Base-by-base conservation (phyloP, 30 jellyfish, hydroid and myxozoan species). In the Cassiopea xamachana region DNA sequence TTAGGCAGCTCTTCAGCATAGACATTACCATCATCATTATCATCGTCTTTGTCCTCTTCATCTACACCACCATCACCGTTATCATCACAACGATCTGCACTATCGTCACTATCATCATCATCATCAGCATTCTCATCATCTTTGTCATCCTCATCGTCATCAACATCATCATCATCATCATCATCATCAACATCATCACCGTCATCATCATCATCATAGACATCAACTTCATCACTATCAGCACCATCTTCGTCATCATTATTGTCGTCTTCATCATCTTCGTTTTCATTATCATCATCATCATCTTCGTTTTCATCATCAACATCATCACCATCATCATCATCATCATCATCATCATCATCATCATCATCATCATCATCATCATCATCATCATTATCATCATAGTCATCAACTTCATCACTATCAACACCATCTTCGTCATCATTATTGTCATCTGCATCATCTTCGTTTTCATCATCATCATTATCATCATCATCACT, bases 121-220 rank as follows among this genome's bases (percentile, higher is more conserved):
- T 50, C 79, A 77, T 64, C 90, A 9, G 62, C 85, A 44, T 77
- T 79, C 60, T 87, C 72, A 47, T n/a, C 45, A 10, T 87, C 85
- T 0, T 14, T 77, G 43, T 43, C 85, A 67, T 46, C 80, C 1
- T 1, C 58, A 68, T 60, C 76, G 17, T 87, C 79, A 44, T 59
- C 60, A 50, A 60, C 84, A 77, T 87, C 76, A n/a, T 60, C 84
- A 19, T 60, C 78, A 44, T 44, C 84, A 10, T 43, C 84, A 46
- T 50, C 82, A 1, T 39, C 71, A 43, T 79, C 80, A 6, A 75
- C 76, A 58, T 61, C 70, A 75, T 60, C 76, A 47, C 62, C 77
- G 2, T 87, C 55, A 5, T 76, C 78, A 51, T 68, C 81, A 7
- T 77, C 85, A 46, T 50, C 81, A 15, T 69, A 67, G 51, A 58